These are phyloP conservation scores for Rafetus swinhoei DNA, from an alignment of 2,113 vertebrate species.

Conservation along the genomic window DNA sequence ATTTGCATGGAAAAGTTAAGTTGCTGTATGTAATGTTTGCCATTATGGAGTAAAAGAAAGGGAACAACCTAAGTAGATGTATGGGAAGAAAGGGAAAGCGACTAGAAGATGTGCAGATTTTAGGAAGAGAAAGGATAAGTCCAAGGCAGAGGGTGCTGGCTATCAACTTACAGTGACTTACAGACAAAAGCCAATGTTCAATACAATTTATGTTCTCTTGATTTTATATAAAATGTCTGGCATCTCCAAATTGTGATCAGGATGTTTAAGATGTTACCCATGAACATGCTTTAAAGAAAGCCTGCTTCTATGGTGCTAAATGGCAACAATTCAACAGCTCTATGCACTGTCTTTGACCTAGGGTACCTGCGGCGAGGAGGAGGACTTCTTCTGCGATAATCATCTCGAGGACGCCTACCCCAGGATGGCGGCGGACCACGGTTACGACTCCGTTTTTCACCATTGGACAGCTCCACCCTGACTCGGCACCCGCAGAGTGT, in stretches of 20 bases:
- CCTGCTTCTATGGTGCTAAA: constrained; percentile 78
- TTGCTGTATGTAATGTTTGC: constrained; percentile 81
- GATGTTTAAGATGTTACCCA: constrained; percentile 67
- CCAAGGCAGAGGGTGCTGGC: constrained; percentile 79
- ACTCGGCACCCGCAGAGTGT: constrained; percentile 93
- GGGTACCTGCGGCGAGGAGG: constrained; percentile 93
- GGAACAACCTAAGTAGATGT: constrained; percentile 78
- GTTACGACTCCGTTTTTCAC: constrained; percentile 94
- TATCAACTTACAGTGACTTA: constrained; percentile 81
- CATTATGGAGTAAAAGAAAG: constrained; percentile 82
- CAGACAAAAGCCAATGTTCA: constrained; percentile 82
- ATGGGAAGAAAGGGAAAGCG: constrained; percentile 81
- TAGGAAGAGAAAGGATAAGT: constrained; percentile 76
- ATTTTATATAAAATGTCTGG: constrained; percentile 40
- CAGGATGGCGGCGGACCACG: constrained; percentile 94
- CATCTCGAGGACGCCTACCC: constrained; percentile 92
- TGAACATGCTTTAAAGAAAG: constrained; percentile 77
- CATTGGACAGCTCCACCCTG: constrained; percentile 94
- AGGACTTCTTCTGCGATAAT: constrained; percentile 90
- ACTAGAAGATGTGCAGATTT: constrained; percentile 82
- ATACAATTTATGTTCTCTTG: constrained; percentile 74
- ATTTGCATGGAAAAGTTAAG: constrained; percentile 79
- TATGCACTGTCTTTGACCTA: constrained; percentile 32
- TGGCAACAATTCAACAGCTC: constrained; percentile 65
- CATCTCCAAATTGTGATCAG: constrained; percentile 56